A percentile compares a stretch with the other conserved stretches of the same genome.
Conservation (phyloP, 2,888 invertebrate genomes). For the Hirudinaria manillensis region DNA sequence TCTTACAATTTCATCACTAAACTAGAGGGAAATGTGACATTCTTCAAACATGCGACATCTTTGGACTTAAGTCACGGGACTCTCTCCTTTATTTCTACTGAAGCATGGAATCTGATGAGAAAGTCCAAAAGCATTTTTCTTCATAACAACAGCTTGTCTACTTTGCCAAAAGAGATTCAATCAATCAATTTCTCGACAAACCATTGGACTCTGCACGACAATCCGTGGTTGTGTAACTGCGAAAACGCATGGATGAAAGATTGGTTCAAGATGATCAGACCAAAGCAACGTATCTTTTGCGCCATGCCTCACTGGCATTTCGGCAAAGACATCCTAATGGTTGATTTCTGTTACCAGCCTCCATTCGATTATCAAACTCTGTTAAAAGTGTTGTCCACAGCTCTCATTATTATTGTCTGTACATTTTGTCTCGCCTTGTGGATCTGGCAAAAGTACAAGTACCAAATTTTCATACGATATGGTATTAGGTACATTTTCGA, state of each 20-base stretch:
- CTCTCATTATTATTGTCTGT: background rate
- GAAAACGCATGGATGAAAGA: slow-evolving; percentile 11
- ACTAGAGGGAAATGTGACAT: background rate
- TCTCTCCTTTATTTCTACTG: background rate
- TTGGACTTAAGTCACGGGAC: background rate
- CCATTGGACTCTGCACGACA: background rate
- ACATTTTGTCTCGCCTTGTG: background rate
- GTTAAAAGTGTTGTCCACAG: background rate
- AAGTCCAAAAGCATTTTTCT: background rate
- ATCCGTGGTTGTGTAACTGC: background rate
- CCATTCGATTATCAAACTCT: background rate
- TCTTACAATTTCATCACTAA: background rate
- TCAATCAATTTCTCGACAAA: background rate
- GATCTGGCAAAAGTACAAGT: background rate
- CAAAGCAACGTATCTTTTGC: background rate
- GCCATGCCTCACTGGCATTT: background rate
- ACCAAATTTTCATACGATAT: background rate
- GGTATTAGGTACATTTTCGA: slow-evolving; percentile 2
- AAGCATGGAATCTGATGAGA: background rate
- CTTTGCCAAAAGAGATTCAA: background rate
- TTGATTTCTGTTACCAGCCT: background rate
- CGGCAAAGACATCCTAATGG: background rate
- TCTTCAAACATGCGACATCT: background rate
- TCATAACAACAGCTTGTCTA: background rate
- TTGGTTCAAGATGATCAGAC: background rate